Evolutionary conservation across 1,140 invertebrate species (phyloP), one percentile per base, ranked within the genome.

Genomic region (Diorhabda elongata): DNA sequence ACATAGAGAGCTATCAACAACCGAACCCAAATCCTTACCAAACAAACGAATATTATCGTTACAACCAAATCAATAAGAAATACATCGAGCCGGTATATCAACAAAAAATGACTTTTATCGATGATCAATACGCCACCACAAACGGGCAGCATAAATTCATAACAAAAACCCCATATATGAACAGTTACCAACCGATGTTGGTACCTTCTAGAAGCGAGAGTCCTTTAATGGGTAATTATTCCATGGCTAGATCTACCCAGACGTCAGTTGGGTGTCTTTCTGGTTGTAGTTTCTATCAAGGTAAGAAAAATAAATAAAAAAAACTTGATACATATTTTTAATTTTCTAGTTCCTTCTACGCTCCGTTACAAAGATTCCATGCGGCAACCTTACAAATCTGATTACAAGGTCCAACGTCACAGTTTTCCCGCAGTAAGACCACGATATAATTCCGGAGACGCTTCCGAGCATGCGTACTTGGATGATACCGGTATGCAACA

Each of bases 221-320:
- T 64, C 80, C 81, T 3, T 64, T 77, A 2, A 68, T 70, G 8
- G 74, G 73, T 4, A 78, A 81, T 66, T 80, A 79, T 64, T 79
- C 80, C 8, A 81, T 82, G 5, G 82, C 82, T 3, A 73, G 82
- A 58, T 79, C 80, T 0, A 83, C 82, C 3, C 82, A 83, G 73
- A 83, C 82, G 3, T 73, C 78, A 5, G 71, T 65, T 44, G 72
- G 68, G 0, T 65, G 68, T 44, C 56, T 74, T 42, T 68, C 77
- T 9, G 73, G 74, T 41, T 78, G 77, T 66, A 75, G 68, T n/a
- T 80, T 78, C 69, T 81, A 80, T 57, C 71, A 66, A 58, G 47
- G 65, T 66, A 45, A 66, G 65, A 45, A 26, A 26, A 26, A 26
- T 26, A 26, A 26, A 26, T 26, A 26, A 26, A 26, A 26, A 26